Base-by-base conservation (phyloP, 1,140 invertebrate species). In the Periplaneta americana region DNA sequence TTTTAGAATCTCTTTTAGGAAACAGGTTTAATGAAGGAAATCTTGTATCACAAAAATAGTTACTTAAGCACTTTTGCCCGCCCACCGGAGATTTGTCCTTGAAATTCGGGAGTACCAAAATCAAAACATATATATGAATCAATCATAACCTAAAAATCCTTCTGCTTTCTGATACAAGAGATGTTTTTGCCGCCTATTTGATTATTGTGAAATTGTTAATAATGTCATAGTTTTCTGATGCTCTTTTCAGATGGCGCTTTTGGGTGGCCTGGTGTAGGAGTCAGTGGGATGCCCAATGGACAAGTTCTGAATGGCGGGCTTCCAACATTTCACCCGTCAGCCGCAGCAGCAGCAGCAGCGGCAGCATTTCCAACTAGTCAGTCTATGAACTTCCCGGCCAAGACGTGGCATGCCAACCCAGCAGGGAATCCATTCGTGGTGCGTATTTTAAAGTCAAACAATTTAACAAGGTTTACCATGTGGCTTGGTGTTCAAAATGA, bases 361-460 rank as follows among this genome's bases (percentile, higher is more conserved):
- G 33, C 77, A 35, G 66, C 48, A 15, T 80, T 80, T 34, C 79
- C 79, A 35, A 66, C 79, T 74, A 80, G 79, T 80, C 79, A 80
- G 17, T 80, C 79, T 32, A 80, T 80, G 79, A 80, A 80, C 31
- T 80, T 80, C 79, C 48, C 79, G 22, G 48, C 79, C 39, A 80
- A 80, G 48, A 39, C 39, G 32, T 80, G 79, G 79, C 79, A 80
- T 32, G 33, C 17, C 6, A 34, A 34, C 34, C 31, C 79, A 37
- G 39, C 31, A 39, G 79, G 48, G 48, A 80, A 80, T 80, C 79
- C 79, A 32, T 80, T 80, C 66, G 66, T 80, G 79, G 79, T 80
- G 66, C 33, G 79, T 80, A 0, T 36, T 32, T 75, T 28, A 3
- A 57, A 57, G 13, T 57, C 22, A 57, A 57, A 22, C 13, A 57